Evolutionary conservation across 2,888 invertebrate genomes (phyloP).

Genomic region (Crocallis elinguaria): DNA sequence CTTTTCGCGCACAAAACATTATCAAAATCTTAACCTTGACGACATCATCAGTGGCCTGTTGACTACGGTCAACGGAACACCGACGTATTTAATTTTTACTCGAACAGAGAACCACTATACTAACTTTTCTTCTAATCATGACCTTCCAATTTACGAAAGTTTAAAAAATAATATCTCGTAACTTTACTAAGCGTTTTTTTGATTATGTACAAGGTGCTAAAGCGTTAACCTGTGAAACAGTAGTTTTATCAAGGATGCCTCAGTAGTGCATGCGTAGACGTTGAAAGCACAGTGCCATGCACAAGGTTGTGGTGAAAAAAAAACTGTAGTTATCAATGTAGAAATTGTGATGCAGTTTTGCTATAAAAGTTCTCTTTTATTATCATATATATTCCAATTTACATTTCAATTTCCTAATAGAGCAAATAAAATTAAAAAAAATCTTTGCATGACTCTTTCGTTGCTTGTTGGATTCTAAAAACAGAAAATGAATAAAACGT

Average conservation of each 20-base stretch:
- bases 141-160: too few relatives aligned
- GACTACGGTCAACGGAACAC: too few relatives aligned
- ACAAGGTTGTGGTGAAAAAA: constrained; percentile 80
- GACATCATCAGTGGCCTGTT: too few relatives aligned
- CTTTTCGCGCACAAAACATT: too few relatives aligned
- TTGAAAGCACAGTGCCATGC: constrained; percentile 75
- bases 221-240: constrained; percentile 9
- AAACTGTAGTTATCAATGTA: constrained; percentile 55
- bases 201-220: constrained; percentile 6
- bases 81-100: too few relatives aligned
- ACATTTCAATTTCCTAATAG: constrained; percentile 34
- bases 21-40: too few relatives aligned
- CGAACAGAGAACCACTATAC: too few relatives aligned
- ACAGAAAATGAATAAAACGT: not conserved
- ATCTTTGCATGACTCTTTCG: constrained; percentile 64
- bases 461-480: constrained; percentile 59
- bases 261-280: constrained; percentile 77
- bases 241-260: constrained; percentile 40
- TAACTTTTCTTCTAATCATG: too few relatives aligned
- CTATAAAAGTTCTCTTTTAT: constrained; percentile 74
- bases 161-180: too few relatives aligned
- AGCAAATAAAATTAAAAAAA: constrained; percentile 41
- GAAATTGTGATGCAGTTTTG: constrained; percentile 78
- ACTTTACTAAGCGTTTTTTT: too few relatives aligned
- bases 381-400: constrained; percentile 52